Percentiles rank a stretch among this genome's conserved stretches.
These are phyloP conservation scores for Pogona vitticeps DNA, from an alignment of 2,113 vertebrate genomes.

Conservation along the genomic window DNA sequence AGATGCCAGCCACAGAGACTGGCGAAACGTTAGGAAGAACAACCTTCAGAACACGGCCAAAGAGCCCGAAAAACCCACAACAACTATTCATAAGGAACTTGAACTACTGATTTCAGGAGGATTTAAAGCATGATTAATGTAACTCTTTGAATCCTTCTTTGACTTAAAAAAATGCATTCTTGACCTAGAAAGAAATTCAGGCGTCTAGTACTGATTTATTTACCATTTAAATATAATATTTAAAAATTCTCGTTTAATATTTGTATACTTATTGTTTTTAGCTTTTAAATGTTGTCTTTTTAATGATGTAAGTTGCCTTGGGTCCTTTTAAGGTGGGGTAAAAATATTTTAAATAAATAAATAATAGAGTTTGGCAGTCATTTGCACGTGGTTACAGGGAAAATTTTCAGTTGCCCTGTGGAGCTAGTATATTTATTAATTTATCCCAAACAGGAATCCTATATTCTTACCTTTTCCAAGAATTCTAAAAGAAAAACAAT, in stretches of 20 bases:
- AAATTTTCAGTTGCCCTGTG: background rate
- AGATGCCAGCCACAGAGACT: too few relatives aligned
- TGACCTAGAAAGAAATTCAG: background rate
- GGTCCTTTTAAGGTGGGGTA: too few relatives aligned
- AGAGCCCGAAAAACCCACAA: too few relatives aligned
- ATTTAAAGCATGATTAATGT: background rate
- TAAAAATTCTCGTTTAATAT: too few relatives aligned
- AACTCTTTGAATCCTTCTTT: background rate
- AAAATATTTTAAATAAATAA: too few relatives aligned
- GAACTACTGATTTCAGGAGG: background rate
- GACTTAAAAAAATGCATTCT: background rate
- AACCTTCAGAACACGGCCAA: too few relatives aligned
- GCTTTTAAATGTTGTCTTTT: too few relatives aligned
- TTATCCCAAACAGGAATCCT: background rate
- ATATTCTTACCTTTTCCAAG: background rate
- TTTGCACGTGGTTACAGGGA: background rate
- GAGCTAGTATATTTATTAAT: background rate
- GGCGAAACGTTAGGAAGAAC: too few relatives aligned
- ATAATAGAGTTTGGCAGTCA: background rate
- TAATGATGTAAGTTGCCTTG: too few relatives aligned
- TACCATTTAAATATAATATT: too few relatives aligned
- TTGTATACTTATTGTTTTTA: too few relatives aligned
- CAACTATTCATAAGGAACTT: background rate
- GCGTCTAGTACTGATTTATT: background rate
- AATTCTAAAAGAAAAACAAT: background rate